A percentile compares a stretch with the other conserved stretches of the same genome.
Conservation (phyloP, 1,140 invertebrate species). For the Drosophila pseudoobscura region DNA sequence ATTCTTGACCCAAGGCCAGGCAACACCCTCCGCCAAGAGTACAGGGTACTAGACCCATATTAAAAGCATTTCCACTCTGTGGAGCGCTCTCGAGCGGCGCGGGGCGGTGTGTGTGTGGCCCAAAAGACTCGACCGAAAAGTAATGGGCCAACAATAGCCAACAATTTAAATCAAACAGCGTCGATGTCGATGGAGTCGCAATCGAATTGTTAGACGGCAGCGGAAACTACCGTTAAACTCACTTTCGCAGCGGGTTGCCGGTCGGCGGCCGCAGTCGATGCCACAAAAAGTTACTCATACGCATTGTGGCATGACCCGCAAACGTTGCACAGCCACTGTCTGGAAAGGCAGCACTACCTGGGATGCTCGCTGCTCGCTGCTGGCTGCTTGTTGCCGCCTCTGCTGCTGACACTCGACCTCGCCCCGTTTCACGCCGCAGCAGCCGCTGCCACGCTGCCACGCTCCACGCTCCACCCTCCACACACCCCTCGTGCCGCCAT, state of each 20-base stretch:
- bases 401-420: slow-evolving; percentile 66
- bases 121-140: slow-evolving; percentile 16
- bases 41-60: background rate
- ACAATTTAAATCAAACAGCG: slow-evolving; percentile 78
- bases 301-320: slow-evolving; percentile 53
- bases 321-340: slow-evolving; percentile 45
- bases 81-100: too few relatives aligned
- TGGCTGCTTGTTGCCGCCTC: slow-evolving; percentile 57
- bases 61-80: background rate
- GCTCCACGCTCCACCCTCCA: background rate
- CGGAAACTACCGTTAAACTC: slow-evolving; percentile 79
- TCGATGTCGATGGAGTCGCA: slow-evolving; percentile 54
- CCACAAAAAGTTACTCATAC: slow-evolving; percentile 55
- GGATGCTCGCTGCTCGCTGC: slow-evolving; percentile 10
- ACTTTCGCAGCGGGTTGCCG: slow-evolving; percentile 69
- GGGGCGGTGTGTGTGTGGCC: slow-evolving; percentile 15
- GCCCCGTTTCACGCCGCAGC: slow-evolving; percentile 59
- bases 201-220: slow-evolving; percentile 64
- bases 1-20: background rate
- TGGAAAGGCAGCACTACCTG: slow-evolving; percentile 9
- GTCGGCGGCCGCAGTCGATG: background rate
- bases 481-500: slow-evolving; percentile 47
- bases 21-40: background rate
- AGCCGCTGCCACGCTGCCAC: background rate
- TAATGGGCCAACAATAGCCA: slow-evolving; percentile 52